Evolutionary conservation across 2,113 vertebrate genomes (phyloP).

Genomic region (Phaethornis superciliosus): DNA sequence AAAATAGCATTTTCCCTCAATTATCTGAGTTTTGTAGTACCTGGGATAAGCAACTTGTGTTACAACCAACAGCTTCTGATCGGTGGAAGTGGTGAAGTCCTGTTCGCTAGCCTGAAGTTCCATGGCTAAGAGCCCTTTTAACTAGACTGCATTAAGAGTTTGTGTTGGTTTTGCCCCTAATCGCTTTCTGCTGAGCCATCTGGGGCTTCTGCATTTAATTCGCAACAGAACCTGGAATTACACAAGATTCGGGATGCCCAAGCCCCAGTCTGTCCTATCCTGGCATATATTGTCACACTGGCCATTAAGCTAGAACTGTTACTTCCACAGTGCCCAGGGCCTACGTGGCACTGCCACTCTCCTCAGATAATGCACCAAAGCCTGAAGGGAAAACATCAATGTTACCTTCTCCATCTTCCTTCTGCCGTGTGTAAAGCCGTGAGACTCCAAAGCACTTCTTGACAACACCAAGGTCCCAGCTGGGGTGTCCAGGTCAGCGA

Average conservation of each 20-base stretch:
- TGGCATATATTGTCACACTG: fast-evolving
- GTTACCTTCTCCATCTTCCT: fast-evolving
- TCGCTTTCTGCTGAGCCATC: fast-evolving
- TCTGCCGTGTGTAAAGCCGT: fast-evolving
- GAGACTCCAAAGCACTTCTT: fast-evolving
- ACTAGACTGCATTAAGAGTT: background rate
- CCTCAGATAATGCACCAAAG: fast-evolving
- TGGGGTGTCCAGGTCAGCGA: background rate
- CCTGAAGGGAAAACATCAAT: fast-evolving
- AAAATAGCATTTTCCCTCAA: background rate
- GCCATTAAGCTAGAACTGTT: no score
- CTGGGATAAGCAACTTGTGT: background rate
- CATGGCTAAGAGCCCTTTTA: background rate
- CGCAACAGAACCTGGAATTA: fast-evolving
- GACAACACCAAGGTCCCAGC: background rate
- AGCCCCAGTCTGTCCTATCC: fast-evolving
- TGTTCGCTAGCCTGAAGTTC: background rate
- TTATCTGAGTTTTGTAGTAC: background rate
- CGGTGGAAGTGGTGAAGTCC: background rate
- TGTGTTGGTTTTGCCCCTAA: background rate
- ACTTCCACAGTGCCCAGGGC: background rate
- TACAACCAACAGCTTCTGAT: background rate
- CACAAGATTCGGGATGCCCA: fast-evolving
- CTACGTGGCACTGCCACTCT: fast-evolving
- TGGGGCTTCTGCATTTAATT: fast-evolving